Evolutionary conservation across 2,113 vertebrate species (phyloP).

Genomic region (Diadophis punctatus): DNA sequence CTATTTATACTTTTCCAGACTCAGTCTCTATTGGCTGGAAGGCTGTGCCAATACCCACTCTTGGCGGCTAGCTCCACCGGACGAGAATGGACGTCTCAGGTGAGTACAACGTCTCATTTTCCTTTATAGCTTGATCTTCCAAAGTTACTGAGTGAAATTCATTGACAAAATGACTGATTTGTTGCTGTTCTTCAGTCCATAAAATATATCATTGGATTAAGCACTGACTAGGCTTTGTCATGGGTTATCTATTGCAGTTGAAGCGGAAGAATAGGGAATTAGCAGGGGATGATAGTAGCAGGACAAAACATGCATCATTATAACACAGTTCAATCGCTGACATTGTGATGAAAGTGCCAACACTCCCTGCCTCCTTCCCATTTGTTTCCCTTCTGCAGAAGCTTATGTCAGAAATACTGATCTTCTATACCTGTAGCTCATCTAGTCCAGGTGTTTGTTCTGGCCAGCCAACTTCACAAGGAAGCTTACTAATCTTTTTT

Average conservation of each 20-base stretch:
- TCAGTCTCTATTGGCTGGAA: too few relatives aligned
- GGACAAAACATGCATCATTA: background rate
- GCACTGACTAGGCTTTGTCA: background rate
- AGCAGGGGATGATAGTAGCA: background rate
- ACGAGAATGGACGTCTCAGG: too few relatives aligned
- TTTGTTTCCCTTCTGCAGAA: background rate
- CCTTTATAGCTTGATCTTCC: background rate
- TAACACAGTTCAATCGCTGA: background rate
- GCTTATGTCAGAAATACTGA: background rate
- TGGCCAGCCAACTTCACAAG: background rate
- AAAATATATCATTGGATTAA: background rate
- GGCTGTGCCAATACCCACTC: too few relatives aligned
- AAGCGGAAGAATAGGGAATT: background rate
- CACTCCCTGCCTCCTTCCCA: background rate
- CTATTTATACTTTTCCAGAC: too few relatives aligned
- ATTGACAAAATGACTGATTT: background rate
- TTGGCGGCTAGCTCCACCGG: too few relatives aligned
- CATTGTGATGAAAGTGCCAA: background rate
- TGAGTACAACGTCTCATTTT: too few relatives aligned
- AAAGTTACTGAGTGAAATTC: background rate
- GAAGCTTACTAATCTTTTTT: background rate
- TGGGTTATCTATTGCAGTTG: background rate
- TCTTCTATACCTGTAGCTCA: background rate
- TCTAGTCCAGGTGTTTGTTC: background rate
- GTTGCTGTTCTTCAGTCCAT: background rate